Evolutionary conservation across 2,888 invertebrate species (phyloP), one percentile per base, ranked within the genome.

Genomic region (Alloscopus bannaensis): DNA sequence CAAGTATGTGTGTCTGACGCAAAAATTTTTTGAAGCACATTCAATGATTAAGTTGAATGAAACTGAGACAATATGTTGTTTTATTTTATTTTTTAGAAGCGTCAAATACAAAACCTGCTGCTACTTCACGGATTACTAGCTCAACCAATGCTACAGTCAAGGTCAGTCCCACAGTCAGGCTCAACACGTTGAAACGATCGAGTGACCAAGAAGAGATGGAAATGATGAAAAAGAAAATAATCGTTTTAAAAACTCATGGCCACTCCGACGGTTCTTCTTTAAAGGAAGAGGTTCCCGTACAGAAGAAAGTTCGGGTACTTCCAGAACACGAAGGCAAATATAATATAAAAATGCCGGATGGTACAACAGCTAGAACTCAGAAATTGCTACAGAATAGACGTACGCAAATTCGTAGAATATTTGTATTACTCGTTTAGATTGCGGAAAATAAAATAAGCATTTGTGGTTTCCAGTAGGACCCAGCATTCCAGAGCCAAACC

Each of bases 261-360:
- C 64, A 57, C 50, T 70, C 78, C 0, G 64, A 66, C 88, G 64
- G 55, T 50, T 47, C 50, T 16, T 57, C 28, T 11, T n/a, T 59
- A 86, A 87, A 79, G 55, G 87, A 88, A 81, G 87, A 86, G 73
- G 87, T 87, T 16, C 88, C 88, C 28, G 87, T 87, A 3, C 88
- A 88, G 45, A 88, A 88, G 78, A 86, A 86, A 45, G 85, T 88
- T n/a, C 81, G 88, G 60, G 88, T 89, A 28, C 86, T 89, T 36
- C 90, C 91, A 0, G 91, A 91, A 83, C 90, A 91, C 84, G 91
- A 91, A 85, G 91, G 81, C 0, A 87, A 88, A 26, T 91, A 90
- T 83, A 90, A 89, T 59, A 88, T 90, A 1, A 88, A 88, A 70
- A 88, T 90, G 88, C 90, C 90, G 1, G 87, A 88, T 71, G 89